Evolutionary conservation across 2,113 vertebrate genomes (phyloP), one percentile per base, ranked within the genome.

Genomic region (Falco punctatus): DNA sequence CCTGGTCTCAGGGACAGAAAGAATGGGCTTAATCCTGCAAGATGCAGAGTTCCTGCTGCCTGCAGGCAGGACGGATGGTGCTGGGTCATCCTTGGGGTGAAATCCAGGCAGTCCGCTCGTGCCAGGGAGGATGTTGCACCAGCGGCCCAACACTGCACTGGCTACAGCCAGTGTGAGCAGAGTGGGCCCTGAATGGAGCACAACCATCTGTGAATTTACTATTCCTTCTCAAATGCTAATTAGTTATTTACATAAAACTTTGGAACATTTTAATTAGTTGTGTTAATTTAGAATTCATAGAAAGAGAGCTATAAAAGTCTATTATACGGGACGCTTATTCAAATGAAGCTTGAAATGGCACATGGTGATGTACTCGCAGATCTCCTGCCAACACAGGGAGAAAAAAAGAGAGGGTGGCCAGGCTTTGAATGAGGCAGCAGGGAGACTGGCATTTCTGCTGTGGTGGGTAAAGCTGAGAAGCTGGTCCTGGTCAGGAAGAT

Each of bases 181-280:
- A 23, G 73, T 19, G 48, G 69, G 52, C 33, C 24, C 66, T 64
- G 65, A 94, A 84, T 51, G 62, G 77, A 90, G 78, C 85, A 88
- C 3, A 74, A 93, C 84, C 86, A 96, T 94, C 82, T 94, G 85
- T 61, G 44, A 84, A 96, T 86, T 94, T 90, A 93, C 79, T 91
- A 84, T 92, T 90, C 87, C 57, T 94, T 95, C 96, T 74, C 57
- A 95, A 72, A 30, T 92, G 94, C 93, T 94, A 96, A 85, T 95
- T 86, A 96, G 88, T 81, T 90, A 96, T 84, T 96, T 89, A 92
- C 94, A 95, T 67, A 97, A 96, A 97, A 94, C 94, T 92, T 91
- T 94, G 89, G 87, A 96, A 90, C 93, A 96, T 92, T 94, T 97
- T 97, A 96, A 97, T 97, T 95, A 97, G 96, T 93, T 91, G 81